Base-by-base conservation (phyloP, 2,888 invertebrate genomes). In the Scelioninae gen. 1 region DNA sequence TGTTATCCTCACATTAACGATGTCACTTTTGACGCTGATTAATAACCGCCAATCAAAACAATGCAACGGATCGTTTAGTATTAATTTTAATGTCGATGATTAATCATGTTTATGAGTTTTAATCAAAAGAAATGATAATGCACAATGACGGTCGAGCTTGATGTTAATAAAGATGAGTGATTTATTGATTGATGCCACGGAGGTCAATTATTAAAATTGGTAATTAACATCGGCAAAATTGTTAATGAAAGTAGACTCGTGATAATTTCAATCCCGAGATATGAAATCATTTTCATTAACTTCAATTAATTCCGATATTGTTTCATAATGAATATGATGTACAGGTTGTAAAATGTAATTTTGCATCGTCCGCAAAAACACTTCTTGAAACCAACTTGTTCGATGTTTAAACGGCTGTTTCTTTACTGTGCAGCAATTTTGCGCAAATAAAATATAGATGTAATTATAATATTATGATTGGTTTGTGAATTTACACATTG, bases 81-180 rank as follows among this genome's bases (percentile, higher is more conserved):
- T 65, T 51, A 65, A 51, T 65, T 40, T 65, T 40, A 40, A 56
- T 34, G 8, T n/a, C 31, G 31, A 43, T 43, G 43, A 60, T 60
- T 60, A 60, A 60, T 60, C 43, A n/a, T 7, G 43, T 60, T 60
- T 43, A 43, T 23, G n/a, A 43, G 13, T 60, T 29, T 40, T 29
- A 60, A 60, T 45, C 11, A n/a, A 29, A 29, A 45, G 8, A 60
- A 43, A 60, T 60, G 13, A 43, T 60, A 29, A 60, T 60, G 60
- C n/a, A 60, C 31, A 58, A 16, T 11, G 16, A 60, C 29, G 29
- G 11, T 10, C 8, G 38, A 16, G 15, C 10, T 16, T 38, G 23
- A 40, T 34, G 40, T 16, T 60, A 29, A 29, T 45, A 43, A 29
- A 60, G 29, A 60, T 15, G 29, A 43, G 29, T 60, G 60, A 43